Conservation (phyloP, 2,888 invertebrate species). For the Cheilosia grossa region DNA sequence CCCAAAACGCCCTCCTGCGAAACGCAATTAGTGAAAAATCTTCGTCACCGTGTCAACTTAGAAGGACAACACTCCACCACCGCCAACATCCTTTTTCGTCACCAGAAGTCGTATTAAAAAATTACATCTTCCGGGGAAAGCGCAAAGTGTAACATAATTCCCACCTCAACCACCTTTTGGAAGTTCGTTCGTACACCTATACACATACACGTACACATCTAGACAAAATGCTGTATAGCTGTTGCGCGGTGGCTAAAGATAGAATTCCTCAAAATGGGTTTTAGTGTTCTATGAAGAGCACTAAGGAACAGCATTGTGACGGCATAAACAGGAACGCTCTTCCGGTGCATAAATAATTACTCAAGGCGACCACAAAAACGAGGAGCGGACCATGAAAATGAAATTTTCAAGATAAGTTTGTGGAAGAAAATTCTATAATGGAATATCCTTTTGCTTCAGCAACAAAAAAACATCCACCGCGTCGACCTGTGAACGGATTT, state of each 20-base stretch:
- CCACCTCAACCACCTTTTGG: neutral
- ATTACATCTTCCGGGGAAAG: conserved; percentile 26
- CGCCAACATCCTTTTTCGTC: conserved; percentile 4
- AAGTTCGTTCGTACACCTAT: neutral
- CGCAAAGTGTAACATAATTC: neutral
- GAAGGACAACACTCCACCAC: neutral
- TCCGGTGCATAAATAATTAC: conserved; percentile 64
- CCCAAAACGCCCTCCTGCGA: neutral
- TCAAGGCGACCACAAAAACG: conserved; percentile 50
- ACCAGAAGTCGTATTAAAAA: conserved; percentile 30
- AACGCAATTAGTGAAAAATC: conserved; percentile 55
- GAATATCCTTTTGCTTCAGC: conserved; percentile 26
- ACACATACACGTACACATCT: neutral
- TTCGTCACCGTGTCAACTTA: conserved; percentile 22
- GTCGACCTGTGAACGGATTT: neutral
- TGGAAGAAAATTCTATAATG: conserved; percentile 51
- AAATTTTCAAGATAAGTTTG: conserved; percentile 60
- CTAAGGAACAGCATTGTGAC: neutral
- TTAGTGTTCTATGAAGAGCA: conserved; percentile 2
- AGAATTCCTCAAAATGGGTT: conserved; percentile 22
- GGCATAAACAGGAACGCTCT: conserved; percentile 9
- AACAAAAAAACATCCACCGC: neutral
- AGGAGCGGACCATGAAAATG: conserved; percentile 50
- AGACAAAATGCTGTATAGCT: conserved; percentile 9
- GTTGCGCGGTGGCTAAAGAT: conserved; percentile 3